Evolutionary conservation across 2,797 vertebrate species (phyloP).

Genomic region (Brachymystax lenok): DNA sequence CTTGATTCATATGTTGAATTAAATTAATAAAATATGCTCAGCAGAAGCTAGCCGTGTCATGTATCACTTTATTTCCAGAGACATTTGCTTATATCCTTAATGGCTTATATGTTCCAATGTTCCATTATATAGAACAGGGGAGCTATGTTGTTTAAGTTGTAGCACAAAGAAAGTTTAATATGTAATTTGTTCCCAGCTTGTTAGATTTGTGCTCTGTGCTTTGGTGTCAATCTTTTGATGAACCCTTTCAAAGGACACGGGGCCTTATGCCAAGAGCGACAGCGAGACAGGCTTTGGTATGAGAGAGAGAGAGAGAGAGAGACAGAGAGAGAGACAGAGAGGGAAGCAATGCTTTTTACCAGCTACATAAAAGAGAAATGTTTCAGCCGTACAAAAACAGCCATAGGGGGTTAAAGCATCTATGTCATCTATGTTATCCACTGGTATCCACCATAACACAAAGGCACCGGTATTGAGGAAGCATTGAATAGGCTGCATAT

Average conservation of each 20-base stretch:
- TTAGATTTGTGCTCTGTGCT: slow-evolving; percentile 21
- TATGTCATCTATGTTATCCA: slow-evolving; percentile 4
- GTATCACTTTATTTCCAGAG: slow-evolving; percentile 31
- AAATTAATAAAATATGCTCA: slow-evolving; percentile 46
- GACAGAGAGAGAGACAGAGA: too few relatives aligned
- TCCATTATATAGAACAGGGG: slow-evolving; percentile 8
- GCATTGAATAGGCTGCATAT: neutral
- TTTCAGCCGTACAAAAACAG: slow-evolving; percentile 11
- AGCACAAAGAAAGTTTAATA: slow-evolving; percentile 54
- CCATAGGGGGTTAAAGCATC: slow-evolving; percentile 15
- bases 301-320: neutral
- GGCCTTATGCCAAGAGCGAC: slow-evolving; percentile 7
- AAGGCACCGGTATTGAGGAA: neutral
- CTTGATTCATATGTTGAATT: slow-evolving; percentile 56
- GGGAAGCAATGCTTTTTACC: neutral
- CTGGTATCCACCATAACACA: neutral
- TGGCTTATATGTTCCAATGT: neutral
- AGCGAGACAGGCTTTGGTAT: slow-evolving; percentile 9
- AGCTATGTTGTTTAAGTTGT: neutral
- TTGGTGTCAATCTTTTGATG: slow-evolving; percentile 22
- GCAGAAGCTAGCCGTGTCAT: slow-evolving; percentile 44
- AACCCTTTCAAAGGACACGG: slow-evolving; percentile 26
- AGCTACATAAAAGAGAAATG: slow-evolving; percentile 18
- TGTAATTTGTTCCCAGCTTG: slow-evolving; percentile 53
- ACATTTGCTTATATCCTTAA: slow-evolving; percentile 3